Percentiles rank a stretch among this genome's conserved stretches.
Conservation (phyloP, 2,113 vertebrate species). For the Neofelis nebulosa region DNA sequence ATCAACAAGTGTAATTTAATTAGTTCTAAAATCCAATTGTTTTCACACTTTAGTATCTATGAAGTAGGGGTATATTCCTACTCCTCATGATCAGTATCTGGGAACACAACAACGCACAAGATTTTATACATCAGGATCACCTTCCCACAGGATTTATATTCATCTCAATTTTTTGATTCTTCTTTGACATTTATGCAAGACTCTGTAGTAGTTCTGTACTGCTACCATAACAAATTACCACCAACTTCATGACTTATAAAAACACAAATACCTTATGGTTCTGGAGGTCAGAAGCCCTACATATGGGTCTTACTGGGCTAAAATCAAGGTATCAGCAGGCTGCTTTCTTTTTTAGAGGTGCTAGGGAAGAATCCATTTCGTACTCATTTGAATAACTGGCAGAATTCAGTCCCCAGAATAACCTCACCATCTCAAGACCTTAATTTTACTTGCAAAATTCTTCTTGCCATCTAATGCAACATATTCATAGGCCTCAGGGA, state of each 20-base stretch:
- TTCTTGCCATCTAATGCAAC: not conserved
- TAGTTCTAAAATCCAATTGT: not conserved
- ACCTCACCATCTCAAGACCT: not conserved
- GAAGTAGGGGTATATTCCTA: not conserved
- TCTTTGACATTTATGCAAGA: not conserved
- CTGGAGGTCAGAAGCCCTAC: not conserved
- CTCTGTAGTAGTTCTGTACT: not conserved
- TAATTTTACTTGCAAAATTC: not conserved
- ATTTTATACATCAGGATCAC: not conserved
- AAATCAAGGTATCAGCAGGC: not conserved
- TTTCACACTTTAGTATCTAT: not conserved
- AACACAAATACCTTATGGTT: not conserved
- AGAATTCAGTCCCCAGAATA: not conserved
- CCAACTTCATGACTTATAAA: not conserved
- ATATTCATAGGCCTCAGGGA: not conserved
- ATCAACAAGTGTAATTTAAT: not conserved
- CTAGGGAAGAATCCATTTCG: not conserved
- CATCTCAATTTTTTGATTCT: not conserved
- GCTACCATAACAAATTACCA: not conserved
- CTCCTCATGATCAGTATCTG: not conserved
- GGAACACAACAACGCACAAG: not conserved
- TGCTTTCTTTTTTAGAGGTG: not conserved
- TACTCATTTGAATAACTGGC: not conserved
- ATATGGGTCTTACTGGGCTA: not conserved
- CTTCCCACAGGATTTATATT: not conserved